Evolutionary conservation across 2,113 vertebrate species (phyloP).

Genomic region (Leiothrix lutea): DNA sequence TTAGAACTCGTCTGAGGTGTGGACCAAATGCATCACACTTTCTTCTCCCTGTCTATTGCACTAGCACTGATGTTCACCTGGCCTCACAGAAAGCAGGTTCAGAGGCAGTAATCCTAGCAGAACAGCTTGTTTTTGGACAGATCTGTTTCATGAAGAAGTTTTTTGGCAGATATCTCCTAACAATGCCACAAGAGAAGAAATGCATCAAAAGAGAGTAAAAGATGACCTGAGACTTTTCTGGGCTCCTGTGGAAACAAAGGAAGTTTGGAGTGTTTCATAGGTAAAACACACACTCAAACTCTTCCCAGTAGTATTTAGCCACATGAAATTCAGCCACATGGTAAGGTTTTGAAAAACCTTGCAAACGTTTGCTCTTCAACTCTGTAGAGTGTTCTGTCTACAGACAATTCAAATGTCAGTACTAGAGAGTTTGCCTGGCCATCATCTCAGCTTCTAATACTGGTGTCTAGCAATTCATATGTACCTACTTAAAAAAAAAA

Average conservation of each 20-base stretch:
- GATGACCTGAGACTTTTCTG: background rate
- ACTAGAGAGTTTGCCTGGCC: background rate
- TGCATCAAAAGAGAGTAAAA: background rate
- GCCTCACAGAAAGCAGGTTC: background rate
- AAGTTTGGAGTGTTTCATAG: background rate
- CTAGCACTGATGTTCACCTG: background rate
- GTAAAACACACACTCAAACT: background rate
- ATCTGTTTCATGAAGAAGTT: background rate
- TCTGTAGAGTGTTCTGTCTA: background rate
- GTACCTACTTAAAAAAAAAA: background rate
- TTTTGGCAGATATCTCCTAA: background rate
- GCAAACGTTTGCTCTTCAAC: background rate
- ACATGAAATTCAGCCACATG: background rate
- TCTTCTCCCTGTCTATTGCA: background rate
- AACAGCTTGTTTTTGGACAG: rapidly evolving
- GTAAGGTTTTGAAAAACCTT: background rate
- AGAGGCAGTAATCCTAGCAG: background rate
- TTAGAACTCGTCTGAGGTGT: background rate
- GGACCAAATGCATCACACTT: background rate
- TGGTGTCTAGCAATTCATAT: background rate
- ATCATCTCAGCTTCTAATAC: background rate
- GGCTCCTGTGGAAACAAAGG: background rate
- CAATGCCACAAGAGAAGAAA: background rate
- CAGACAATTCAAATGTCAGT: background rate
- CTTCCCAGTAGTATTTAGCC: background rate